These are phyloP conservation scores for Megaustenia siamemsis DNA, from an alignment of 2,888 invertebrate genomes.

Conservation along the genomic window DNA sequence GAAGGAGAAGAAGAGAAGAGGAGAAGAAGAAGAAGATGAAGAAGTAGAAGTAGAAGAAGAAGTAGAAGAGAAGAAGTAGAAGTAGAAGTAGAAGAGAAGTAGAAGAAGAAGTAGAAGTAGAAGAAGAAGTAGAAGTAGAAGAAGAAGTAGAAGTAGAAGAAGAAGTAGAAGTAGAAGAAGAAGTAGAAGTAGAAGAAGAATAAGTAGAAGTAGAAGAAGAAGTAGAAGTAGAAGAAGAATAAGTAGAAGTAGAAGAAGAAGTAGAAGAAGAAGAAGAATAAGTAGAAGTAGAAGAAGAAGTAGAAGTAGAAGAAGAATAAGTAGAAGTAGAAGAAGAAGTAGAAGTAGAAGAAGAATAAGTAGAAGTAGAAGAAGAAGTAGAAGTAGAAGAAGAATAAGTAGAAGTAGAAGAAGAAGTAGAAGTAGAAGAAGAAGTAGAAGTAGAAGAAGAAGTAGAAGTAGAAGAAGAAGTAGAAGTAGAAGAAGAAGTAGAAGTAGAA, in stretches of 20 bases:
- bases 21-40: background rate
- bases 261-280: too few relatives aligned
- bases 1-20: constrained; percentile 14
- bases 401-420: background rate
- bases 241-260: too few relatives aligned
- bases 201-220: too few relatives aligned
- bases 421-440: constrained; percentile 16
- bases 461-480: background rate
- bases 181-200: background rate
- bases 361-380: too few relatives aligned
- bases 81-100: too few relatives aligned
- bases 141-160: background rate
- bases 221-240: too few relatives aligned
- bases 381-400: too few relatives aligned
- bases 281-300: too few relatives aligned
- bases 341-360: too few relatives aligned
- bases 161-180: background rate
- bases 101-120: constrained; percentile 1
- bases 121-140: background rate
- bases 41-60: constrained; percentile 25
- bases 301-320: too few relatives aligned
- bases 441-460: constrained; percentile 3
- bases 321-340: too few relatives aligned
- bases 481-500: background rate
- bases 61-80: too few relatives aligned